A percentile compares a stretch with the other conserved stretches of the same genome.
Conservation (phyloP, 2,888 invertebrate genomes). For the Didymodactylos carnosus region DNA sequence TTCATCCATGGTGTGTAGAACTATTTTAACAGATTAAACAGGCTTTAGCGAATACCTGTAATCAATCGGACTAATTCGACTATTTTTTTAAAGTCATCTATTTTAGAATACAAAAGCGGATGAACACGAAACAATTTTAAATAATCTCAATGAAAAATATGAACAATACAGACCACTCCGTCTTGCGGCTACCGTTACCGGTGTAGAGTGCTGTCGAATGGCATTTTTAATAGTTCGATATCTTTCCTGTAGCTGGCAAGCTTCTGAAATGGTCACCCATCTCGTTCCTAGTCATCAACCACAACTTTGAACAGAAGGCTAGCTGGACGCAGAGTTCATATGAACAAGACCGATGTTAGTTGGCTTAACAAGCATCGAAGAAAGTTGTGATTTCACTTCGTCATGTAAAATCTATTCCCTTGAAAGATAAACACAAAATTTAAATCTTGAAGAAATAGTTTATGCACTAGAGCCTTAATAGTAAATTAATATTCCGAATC, state of each 20-base stretch:
- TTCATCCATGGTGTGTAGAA: no score
- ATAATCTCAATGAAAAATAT: conserved; percentile 27
- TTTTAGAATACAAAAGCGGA: conserved; percentile 34
- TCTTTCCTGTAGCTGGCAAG: no score
- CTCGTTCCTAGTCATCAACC: no score
- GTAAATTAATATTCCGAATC: not conserved
- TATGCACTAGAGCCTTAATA: not conserved
- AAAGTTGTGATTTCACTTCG: not conserved
- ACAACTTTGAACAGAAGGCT: no score
- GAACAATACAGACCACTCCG: no score
- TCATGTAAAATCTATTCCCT: not conserved
- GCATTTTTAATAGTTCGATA: no score
- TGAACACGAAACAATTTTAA: conserved; percentile 30
- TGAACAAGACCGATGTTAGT: conserved; percentile 25
- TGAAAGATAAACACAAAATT: not conserved
- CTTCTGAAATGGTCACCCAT: no score
- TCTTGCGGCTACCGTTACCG: no score
- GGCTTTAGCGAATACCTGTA: no score
- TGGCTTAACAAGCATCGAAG: conserved; percentile 19
- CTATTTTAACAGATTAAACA: no score
- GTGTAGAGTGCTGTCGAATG: no score
- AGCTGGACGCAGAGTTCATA: no score
- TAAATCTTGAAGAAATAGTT: not conserved
- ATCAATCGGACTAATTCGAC: not conserved
- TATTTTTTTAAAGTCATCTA: conserved; percentile 28